Evolutionary conservation across 2,797 vertebrate genomes (phyloP).

Genomic region (Gadopsis bispinosus): DNA sequence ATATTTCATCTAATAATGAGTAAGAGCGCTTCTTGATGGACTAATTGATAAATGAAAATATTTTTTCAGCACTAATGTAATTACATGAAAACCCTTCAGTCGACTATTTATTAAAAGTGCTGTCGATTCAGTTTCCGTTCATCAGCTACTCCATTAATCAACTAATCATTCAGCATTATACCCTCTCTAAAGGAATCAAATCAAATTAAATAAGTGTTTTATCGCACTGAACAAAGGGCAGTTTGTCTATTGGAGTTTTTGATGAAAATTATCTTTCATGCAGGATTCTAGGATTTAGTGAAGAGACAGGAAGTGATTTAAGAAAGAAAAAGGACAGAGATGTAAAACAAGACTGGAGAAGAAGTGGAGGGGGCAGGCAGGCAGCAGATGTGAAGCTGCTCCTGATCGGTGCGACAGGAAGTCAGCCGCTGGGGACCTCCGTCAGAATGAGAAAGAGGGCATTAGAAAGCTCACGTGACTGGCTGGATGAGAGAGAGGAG

Average conservation of each 20-base stretch:
- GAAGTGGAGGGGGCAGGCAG: slow-evolving; percentile 3
- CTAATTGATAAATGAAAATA: neutral
- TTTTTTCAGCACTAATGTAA: neutral
- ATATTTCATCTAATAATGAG: neutral
- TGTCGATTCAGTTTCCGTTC: neutral
- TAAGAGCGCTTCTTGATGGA: neutral
- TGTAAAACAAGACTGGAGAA: slow-evolving; percentile 3
- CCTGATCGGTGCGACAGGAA: slow-evolving; percentile 61
- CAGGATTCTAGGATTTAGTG: neutral
- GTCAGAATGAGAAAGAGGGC: slow-evolving; percentile 70
- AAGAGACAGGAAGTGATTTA: slow-evolving; percentile 11
- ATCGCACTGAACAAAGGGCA: neutral
- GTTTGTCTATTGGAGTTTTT: slow-evolving; percentile 1
- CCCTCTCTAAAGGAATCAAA: neutral
- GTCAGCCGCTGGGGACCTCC: slow-evolving; percentile 55
- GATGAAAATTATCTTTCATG: neutral
- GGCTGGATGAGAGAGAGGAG: slow-evolving; percentile 61
- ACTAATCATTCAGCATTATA: neutral
- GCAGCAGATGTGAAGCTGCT: slow-evolving; percentile 64
- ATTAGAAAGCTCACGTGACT: slow-evolving; percentile 61
- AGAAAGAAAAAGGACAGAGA: slow-evolving; percentile 1
- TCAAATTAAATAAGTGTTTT: neutral
- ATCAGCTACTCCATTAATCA: neutral
- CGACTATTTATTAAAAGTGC: neutral
- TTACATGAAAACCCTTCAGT: neutral